Evolutionary conservation across 2,888 invertebrate species (phyloP).

Genomic region (Smittia aterrima): DNA sequence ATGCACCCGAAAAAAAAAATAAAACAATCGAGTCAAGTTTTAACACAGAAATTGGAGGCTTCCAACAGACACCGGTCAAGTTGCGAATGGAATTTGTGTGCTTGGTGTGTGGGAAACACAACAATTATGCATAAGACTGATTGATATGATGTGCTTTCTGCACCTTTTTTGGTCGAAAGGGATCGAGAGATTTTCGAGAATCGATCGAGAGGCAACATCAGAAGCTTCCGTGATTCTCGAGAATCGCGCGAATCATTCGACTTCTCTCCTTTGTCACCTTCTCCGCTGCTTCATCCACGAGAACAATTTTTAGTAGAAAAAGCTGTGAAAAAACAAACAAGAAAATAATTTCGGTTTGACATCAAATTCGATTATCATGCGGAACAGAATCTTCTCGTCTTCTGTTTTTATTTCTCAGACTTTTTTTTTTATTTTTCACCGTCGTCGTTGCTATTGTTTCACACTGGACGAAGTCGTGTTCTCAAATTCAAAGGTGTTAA

Average conservation of each 20-base stretch:
- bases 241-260: no score
- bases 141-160: conserved; percentile 5
- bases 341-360: not conserved
- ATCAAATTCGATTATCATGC: not conserved
- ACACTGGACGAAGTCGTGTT: not conserved
- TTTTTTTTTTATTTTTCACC: not conserved
- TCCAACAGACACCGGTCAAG: no score
- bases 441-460: not conserved
- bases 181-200: no score
- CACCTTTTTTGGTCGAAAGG: conserved; percentile 23
- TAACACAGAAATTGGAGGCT: not conserved
- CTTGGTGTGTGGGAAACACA: conserved; percentile 16
- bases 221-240: no score
- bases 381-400: not conserved
- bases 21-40: not conserved
- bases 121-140: conserved; percentile 13
- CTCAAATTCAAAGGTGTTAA: not conserved
- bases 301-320: not conserved
- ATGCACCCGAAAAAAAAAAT: not conserved
- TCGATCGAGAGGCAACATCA: no score
- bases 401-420: not conserved
- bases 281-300: no score
- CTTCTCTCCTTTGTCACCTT: no score
- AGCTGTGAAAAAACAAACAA: not conserved
- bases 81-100: no score